Percentiles rank a stretch among this genome's conserved stretches.
Evolutionary conservation across 2,113 vertebrate genomes (phyloP).

Genomic region (Myxocyprinus asiaticus): DNA sequence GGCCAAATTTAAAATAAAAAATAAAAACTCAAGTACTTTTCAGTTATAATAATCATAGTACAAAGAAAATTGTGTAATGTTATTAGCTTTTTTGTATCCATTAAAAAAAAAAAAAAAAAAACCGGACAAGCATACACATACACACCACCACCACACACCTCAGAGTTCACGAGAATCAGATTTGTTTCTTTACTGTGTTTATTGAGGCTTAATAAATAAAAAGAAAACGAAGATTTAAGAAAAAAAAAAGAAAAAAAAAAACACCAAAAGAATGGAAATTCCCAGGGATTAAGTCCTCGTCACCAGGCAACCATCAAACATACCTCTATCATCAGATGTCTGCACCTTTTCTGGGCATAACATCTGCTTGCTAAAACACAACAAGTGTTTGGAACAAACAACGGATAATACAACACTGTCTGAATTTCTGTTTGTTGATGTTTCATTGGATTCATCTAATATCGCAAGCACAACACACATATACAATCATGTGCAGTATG

Average conservation of each 20-base stretch:
- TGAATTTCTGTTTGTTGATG: slow-evolving; percentile 76
- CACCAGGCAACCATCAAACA: slow-evolving; percentile 63
- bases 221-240: slow-evolving; percentile 47
- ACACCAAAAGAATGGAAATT: slow-evolving; percentile 63
- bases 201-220: slow-evolving; percentile 52
- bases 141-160: background rate
- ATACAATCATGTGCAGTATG: slow-evolving; percentile 58
- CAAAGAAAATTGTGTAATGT: no score
- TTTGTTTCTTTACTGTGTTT: slow-evolving; percentile 64
- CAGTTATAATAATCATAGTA: no score
- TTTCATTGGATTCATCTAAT: slow-evolving; percentile 61
- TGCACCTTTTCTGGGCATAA: slow-evolving; percentile 59
- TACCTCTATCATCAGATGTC: slow-evolving; percentile 62
- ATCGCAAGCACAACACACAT: slow-evolving; percentile 46
- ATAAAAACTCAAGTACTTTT: no score
- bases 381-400: slow-evolving; percentile 79
- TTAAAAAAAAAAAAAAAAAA: no score
- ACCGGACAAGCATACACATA: slow-evolving; percentile 24
- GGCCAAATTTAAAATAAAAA: no score
- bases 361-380: slow-evolving; percentile 73
- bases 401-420: slow-evolving; percentile 70
- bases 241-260: background rate
- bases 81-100: no score
- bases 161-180: slow-evolving; percentile 53
- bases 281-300: slow-evolving; percentile 56